Evolutionary conservation across 2,797 vertebrate species (phyloP), one percentile per base, ranked within the genome.

Genomic region (Pterois miles): DNA sequence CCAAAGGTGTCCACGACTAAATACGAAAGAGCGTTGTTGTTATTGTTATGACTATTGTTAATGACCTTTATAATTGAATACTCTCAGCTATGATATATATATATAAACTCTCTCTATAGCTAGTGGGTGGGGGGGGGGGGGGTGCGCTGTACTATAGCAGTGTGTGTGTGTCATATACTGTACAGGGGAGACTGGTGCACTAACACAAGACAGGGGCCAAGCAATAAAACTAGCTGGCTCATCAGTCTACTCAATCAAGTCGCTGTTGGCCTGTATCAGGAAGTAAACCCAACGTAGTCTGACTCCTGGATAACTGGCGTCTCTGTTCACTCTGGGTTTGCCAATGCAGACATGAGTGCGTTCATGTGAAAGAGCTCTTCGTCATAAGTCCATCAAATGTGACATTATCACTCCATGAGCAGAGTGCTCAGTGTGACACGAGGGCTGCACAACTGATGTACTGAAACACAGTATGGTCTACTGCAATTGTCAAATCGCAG

Each of bases 1-100:
- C 94, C 94, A 95, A 94, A 95, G 92, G 94, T 93, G 92, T 95
- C 91, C 83, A 83, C 83, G 76, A 84, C 81, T 81, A 83, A 81
- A 83, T 74, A 89, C 56, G 4, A 84, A 84, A 86, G 76, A 88
- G 78, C 75, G 23, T 77, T 83, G 81, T 86, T 90, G 78, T 92
- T 87, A 72, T 87, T 84, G 74, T 88, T 80, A 59, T 81, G 83
- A 87, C 76, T 89, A 74, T 89, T 87, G 78, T 89, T 87, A 80
- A 87, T 80, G 81, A 87, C 78, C 54, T 91, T 91, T 91, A 85
- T 86, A 85, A 84, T 81, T 85, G 81, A 91, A 88, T 82, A 88
- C 78, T 83, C 83, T 90, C 77, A 83, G 87, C 87, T 85, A 76
- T 38, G 65, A 85, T 91, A 87, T 86, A 80, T 91, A 87, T 86